phyloP scores from a whole-genome alignment of 2,113 vertebrate genomes.

The Apeltes quadracus region DNA sequence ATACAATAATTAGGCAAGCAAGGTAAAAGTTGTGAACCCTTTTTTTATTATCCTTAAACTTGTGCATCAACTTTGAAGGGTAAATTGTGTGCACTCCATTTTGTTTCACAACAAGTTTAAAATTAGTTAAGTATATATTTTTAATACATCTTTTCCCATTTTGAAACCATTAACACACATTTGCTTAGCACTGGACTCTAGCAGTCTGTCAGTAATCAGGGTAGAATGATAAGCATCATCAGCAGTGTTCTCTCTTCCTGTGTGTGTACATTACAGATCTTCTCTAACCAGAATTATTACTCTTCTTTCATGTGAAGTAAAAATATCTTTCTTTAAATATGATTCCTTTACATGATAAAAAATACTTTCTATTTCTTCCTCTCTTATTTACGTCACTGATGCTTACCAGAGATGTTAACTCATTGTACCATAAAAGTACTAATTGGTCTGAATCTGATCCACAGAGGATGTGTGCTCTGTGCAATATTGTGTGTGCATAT shows the following conservation, averaged over 20 bases:
- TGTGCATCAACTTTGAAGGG: slow-evolving; percentile 95
- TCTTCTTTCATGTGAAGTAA: slow-evolving; percentile 90
- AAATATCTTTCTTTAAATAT: slow-evolving; percentile 95
- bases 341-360: slow-evolving; percentile 97
- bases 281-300: slow-evolving; percentile 48
- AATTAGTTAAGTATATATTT: slow-evolving; percentile 79
- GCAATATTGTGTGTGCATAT: slow-evolving; percentile 11
- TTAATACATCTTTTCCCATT: slow-evolving; percentile 82
- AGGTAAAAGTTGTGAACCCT: slow-evolving; percentile 65
- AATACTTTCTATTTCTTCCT: slow-evolving; percentile 86
- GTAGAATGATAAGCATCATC: slow-evolving; percentile 86
- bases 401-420: slow-evolving; percentile 76
- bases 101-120: slow-evolving; percentile 94
- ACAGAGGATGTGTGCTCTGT: slow-evolving; percentile 44
- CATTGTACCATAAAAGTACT: slow-evolving; percentile 4
- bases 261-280: slow-evolving; percentile 45
- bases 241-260: slow-evolving; percentile 83
- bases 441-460: slow-evolving; percentile 41
- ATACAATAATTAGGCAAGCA: slow-evolving; percentile 35
- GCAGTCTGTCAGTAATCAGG: slow-evolving; percentile 86
- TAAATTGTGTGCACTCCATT: slow-evolving; percentile 94
- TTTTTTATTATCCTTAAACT: slow-evolving; percentile 85
- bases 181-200: slow-evolving; percentile 87
- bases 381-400: slow-evolving; percentile 85
- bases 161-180: slow-evolving; percentile 93